Evolutionary conservation across 2,888 invertebrate genomes (phyloP).

Genomic region (Anarsia innoxiella): DNA sequence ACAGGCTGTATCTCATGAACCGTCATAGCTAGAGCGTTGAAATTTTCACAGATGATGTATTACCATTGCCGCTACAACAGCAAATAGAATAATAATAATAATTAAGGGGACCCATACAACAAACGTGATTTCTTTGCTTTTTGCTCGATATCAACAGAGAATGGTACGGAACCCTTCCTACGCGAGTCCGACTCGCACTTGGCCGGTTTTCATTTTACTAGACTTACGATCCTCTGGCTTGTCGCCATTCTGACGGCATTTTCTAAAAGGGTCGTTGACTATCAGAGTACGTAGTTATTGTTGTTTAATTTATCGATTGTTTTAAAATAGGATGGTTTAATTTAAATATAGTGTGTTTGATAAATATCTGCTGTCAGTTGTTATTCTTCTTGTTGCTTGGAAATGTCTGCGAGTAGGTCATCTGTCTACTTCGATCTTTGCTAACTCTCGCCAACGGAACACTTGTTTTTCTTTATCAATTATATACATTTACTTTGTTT

Average conservation of each 20-base stretch:
- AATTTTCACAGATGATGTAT: too few relatives aligned
- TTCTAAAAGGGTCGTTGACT: slow-evolving; percentile 41
- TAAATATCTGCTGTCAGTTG: slow-evolving; percentile 10
- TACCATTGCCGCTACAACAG: too few relatives aligned
- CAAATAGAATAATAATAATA: too few relatives aligned
- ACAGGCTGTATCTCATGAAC: too few relatives aligned
- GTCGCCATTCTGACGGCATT: slow-evolving; percentile 42
- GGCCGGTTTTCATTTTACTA: too few relatives aligned
- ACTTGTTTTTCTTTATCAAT: slow-evolving; percentile 3
- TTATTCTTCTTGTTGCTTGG: slow-evolving; percentile 4
- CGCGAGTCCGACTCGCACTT: too few relatives aligned
- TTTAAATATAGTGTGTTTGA: slow-evolving; percentile 12
- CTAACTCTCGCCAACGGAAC: slow-evolving; percentile 3
- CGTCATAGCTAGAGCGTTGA: too few relatives aligned
- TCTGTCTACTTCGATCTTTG: slow-evolving; percentile 5
- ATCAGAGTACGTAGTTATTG: slow-evolving; percentile 12
- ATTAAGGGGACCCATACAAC: too few relatives aligned
- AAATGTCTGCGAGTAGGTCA: not conserved
- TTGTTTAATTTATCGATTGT: slow-evolving; percentile 14
- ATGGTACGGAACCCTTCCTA: too few relatives aligned
- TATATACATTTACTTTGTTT: too few relatives aligned
- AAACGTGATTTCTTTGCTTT: too few relatives aligned
- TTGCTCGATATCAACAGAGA: too few relatives aligned
- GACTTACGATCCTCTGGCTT: slow-evolving; percentile 42
- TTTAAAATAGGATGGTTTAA: slow-evolving; percentile 10